Conservation (phyloP, 2,888 invertebrate genomes). For the Therioaphis trifolii region DNA sequence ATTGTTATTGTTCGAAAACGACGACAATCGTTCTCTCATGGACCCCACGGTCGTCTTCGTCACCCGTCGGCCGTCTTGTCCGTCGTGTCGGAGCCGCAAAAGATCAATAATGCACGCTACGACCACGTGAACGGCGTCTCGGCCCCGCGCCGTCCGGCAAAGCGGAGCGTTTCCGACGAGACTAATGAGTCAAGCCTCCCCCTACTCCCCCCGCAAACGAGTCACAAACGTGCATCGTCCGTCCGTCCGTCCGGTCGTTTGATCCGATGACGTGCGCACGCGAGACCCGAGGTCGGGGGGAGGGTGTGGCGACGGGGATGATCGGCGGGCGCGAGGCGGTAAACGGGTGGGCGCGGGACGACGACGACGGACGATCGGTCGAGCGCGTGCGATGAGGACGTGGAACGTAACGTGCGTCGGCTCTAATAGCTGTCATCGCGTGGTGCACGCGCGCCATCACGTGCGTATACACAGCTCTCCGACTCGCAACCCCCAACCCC, state of each 20-base stretch:
- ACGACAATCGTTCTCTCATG: neutral
- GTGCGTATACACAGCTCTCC: too few species aligned
- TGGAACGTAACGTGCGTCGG: slow-evolving; percentile 20
- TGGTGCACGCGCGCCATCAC: too few species aligned
- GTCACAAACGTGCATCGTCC: neutral
- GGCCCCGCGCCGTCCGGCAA: too few species aligned
- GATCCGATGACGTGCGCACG: too few species aligned
- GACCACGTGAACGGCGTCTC: too few species aligned
- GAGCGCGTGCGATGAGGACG: neutral
- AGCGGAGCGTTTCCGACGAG: neutral
- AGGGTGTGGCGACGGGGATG: too few species aligned
- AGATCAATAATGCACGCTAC: too few species aligned
- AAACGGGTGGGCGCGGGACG: neutral
- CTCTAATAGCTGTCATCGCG: too few species aligned
- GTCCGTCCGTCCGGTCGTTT: neutral
- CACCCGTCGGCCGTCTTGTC: too few species aligned
- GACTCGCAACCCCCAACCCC: too few species aligned
- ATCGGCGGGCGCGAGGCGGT: neutral
- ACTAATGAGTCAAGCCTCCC: slow-evolving; percentile 53
- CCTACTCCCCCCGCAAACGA: slow-evolving; percentile 49
- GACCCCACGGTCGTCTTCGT: slow-evolving; percentile 13
- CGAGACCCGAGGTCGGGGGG: too few species aligned
- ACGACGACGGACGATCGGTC: neutral
- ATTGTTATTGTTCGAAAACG: neutral
- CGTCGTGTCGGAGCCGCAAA: too few species aligned